These are phyloP conservation scores for Drosophila buzzatii DNA, from an alignment of 2,888 invertebrate genomes.

Conservation along the genomic window DNA sequence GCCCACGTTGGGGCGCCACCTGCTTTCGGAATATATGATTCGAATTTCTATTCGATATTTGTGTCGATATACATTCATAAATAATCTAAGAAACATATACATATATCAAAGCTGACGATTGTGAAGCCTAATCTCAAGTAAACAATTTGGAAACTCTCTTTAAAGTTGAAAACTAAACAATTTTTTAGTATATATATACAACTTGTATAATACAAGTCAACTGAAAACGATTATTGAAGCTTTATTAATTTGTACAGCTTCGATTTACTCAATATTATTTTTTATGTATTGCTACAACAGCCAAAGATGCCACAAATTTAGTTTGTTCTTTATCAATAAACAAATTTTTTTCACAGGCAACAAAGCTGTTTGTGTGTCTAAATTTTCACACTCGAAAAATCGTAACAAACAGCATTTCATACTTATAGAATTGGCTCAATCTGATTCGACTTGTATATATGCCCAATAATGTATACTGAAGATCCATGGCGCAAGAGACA, in stretches of 20 bases:
- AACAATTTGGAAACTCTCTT: no score
- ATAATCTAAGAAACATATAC: no score
- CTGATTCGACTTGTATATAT: slow-evolving; percentile 24
- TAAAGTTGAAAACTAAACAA: no score
- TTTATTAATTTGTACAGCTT: no score
- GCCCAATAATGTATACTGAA: slow-evolving; percentile 35
- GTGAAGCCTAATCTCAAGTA: not conserved
- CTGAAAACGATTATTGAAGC: no score
- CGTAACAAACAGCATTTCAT: slow-evolving; percentile 12
- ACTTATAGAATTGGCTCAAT: slow-evolving; percentile 11
- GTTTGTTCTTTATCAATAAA: no score
- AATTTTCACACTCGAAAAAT: slow-evolving; percentile 29
- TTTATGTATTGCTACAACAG: no score
- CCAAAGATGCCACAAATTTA: no score
- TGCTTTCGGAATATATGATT: slow-evolving; percentile 12
- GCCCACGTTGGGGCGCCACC: slow-evolving; percentile 45
- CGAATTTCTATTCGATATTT: not conserved
- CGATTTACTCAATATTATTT: no score
- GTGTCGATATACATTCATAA: not conserved
- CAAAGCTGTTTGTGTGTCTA: not conserved
- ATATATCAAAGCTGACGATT: not conserved
- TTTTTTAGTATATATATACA: no score
- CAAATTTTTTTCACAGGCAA: no score
- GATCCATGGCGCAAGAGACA: slow-evolving; percentile 9
- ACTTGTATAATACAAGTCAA: no score